Percentiles rank a stretch among this genome's conserved stretches.
phyloP scores from a whole-genome alignment of 1,140 invertebrate genomes.

The Adelges cooleyi region DNA sequence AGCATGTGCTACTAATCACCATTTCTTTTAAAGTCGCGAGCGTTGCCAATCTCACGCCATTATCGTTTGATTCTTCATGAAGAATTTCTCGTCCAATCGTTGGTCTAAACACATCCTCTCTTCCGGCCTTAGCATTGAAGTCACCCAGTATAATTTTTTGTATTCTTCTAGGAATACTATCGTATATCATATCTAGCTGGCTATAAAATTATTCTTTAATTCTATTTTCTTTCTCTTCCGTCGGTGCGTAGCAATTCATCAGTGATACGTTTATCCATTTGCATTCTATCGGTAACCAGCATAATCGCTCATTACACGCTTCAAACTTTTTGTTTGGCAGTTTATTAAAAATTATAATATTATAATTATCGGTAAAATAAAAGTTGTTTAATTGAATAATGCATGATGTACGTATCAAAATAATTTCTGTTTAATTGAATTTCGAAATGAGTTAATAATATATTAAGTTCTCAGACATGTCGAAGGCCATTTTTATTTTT shows the following conservation, averaged over 20 bases:
- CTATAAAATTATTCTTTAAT: slow-evolving; percentile 1
- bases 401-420: too few relatives aligned
- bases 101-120: background rate
- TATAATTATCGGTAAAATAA: too few relatives aligned
- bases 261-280: background rate
- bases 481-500: too few relatives aligned
- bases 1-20: slow-evolving; percentile 1
- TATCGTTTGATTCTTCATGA: background rate
- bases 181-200: background rate
- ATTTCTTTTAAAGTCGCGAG: background rate
- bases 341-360: too few relatives aligned
- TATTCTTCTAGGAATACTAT: background rate
- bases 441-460: too few relatives aligned
- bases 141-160: slow-evolving; percentile 13
- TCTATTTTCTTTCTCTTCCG: background rate
- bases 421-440: too few relatives aligned
- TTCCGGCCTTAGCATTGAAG: slow-evolving; percentile 3
- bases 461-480: too few relatives aligned
- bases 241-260: background rate
- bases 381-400: too few relatives aligned
- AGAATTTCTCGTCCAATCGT: background rate
- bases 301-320: background rate
- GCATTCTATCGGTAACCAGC: background rate
- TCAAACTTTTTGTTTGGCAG: background rate
- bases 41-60: background rate